Evolutionary conservation across 2,888 invertebrate genomes (phyloP).

Genomic region (Agonopterix alstromeriana): DNA sequence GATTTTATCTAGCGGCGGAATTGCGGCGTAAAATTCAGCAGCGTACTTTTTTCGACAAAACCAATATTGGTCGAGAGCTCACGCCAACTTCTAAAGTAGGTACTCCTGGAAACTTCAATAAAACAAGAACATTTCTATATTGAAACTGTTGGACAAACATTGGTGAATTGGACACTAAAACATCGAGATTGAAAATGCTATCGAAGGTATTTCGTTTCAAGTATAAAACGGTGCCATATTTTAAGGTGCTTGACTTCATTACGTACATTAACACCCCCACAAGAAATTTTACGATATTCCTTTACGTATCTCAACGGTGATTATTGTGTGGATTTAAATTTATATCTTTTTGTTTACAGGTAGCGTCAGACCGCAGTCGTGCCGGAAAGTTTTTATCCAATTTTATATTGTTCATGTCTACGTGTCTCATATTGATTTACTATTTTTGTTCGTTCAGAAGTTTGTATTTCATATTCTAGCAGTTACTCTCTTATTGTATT

Average conservation of each 20-base stretch:
- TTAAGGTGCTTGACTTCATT: constrained; percentile 26
- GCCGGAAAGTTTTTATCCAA: too few relatives aligned
- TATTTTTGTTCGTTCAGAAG: too few relatives aligned
- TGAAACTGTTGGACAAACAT: neutral
- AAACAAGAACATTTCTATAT: neutral
- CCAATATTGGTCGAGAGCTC: constrained; percentile 20
- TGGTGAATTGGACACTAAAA: neutral
- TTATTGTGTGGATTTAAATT: constrained; percentile 26
- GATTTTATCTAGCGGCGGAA: constrained; percentile 67
- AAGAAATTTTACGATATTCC: constrained; percentile 37
- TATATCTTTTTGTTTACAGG: constrained; percentile 29
- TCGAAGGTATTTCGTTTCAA: constrained; percentile 25
- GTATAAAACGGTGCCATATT: constrained; percentile 26
- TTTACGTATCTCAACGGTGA: constrained; percentile 26
- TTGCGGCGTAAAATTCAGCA: constrained; percentile 37
- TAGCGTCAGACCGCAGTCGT: constrained; percentile 2
- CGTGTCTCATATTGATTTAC: too few relatives aligned
- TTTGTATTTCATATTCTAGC: too few relatives aligned
- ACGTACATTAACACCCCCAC: constrained; percentile 39
- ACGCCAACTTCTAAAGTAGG: constrained; percentile 1
- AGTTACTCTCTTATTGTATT: too few relatives aligned
- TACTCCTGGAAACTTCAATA: neutral
- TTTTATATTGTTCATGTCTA: too few relatives aligned
- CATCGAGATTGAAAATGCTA: constrained; percentile 10
- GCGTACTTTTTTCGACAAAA: constrained; percentile 25